These are phyloP conservation scores for Acanthurus lineatus DNA, from an alignment of 2,797 vertebrate genomes.

Conservation along the genomic window DNA sequence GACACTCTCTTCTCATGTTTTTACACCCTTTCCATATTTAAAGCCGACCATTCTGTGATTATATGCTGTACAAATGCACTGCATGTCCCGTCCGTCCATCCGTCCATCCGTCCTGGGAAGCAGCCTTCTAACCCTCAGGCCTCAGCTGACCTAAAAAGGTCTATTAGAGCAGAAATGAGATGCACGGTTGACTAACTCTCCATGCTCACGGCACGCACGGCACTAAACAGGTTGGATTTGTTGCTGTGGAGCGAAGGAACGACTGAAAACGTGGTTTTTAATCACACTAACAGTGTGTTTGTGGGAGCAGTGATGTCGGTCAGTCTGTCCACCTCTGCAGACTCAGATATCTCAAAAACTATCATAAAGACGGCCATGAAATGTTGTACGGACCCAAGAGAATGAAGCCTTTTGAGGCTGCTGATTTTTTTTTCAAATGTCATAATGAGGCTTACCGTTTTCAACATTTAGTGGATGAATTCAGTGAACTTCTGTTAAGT, in stretches of 20 bases:
- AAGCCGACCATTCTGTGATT: conserved; percentile 39
- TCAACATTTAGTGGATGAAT: background rate
- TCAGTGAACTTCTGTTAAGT: background rate
- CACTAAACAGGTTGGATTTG: conserved; percentile 5
- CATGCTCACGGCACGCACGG: background rate
- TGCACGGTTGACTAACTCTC: conserved; percentile 1
- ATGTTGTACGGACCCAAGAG: background rate
- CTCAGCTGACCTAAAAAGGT: conserved; percentile 51
- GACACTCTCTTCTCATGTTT: conserved; percentile 17
- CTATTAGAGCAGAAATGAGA: conserved; percentile 30
- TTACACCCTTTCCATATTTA: conserved; percentile 21
- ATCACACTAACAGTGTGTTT: background rate
- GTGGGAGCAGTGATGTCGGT: background rate
- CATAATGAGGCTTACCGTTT: too few species aligned
- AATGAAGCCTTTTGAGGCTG: background rate
- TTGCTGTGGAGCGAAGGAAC: background rate
- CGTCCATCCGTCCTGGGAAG: too few species aligned
- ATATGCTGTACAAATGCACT: conserved; percentile 32
- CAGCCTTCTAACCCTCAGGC: conserved; percentile 33
- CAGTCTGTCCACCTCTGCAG: too few species aligned
- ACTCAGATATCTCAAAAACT: background rate
- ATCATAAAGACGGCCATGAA: background rate
- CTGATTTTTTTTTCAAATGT: background rate
- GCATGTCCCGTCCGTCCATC: background rate
- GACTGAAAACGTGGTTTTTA: background rate